These are phyloP conservation scores for Pseudomyrmex pallidus DNA, from an alignment of 1,140 invertebrate genomes.

Conservation along the genomic window DNA sequence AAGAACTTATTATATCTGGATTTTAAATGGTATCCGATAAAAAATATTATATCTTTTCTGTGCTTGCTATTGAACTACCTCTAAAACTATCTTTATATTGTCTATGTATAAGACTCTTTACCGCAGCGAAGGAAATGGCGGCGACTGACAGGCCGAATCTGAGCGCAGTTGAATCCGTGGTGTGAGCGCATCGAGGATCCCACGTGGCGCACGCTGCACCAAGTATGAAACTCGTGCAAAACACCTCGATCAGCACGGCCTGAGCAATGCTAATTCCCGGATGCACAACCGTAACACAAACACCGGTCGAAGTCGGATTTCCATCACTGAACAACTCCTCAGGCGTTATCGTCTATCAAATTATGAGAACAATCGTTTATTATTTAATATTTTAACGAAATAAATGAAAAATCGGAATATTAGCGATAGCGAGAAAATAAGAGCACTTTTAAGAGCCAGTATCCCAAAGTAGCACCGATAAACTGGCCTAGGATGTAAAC, in stretches of 20 bases:
- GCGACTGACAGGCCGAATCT: constrained; percentile 88
- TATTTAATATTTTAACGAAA: no score
- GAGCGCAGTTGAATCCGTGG: constrained; percentile 86
- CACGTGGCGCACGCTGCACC: constrained; percentile 88
- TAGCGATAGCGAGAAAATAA: neutral
- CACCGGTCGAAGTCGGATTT: constrained; percentile 71
- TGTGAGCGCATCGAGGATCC: constrained; percentile 87
- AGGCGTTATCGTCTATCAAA: constrained; percentile 84
- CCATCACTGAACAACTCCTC: constrained; percentile 76
- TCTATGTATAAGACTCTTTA: constrained; percentile 55
- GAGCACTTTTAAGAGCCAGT: constrained; percentile 87
- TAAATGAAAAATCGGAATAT: no score
- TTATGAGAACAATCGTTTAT: neutral
- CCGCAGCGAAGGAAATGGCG: constrained; percentile 87
- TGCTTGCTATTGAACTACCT: no score
- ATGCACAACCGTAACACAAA: constrained; percentile 88
- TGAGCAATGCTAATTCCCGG: constrained; percentile 80
- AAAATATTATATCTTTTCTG: no score
- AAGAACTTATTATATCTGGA: no score
- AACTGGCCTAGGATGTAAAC: constrained; percentile 90
- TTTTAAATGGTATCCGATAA: no score
- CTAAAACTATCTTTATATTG: no score
- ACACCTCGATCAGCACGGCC: constrained; percentile 87
- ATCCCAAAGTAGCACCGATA: constrained; percentile 89
- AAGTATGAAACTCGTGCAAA: constrained; percentile 87